A percentile compares a stretch with the other conserved stretches of the same genome.
Conservation (phyloP, 2,888 invertebrate genomes). For the Rhabditophanes sp. region DNA sequence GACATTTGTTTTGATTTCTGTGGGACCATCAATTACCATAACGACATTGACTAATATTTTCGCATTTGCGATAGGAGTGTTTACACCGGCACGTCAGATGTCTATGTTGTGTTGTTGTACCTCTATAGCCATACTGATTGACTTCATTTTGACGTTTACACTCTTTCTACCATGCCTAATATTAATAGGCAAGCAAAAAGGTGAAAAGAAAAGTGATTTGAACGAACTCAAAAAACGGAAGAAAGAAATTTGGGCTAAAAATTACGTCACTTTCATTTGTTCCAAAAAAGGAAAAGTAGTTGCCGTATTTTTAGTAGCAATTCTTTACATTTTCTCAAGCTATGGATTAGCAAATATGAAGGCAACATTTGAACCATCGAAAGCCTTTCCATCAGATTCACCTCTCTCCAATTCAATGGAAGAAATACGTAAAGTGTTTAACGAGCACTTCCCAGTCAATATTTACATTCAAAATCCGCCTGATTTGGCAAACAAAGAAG, state of each 20-base stretch:
- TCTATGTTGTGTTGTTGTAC: slow-evolving; percentile 38
- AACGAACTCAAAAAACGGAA: no score
- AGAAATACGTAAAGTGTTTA: slow-evolving; percentile 25
- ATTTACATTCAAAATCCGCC: slow-evolving; percentile 36
- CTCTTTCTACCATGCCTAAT: slow-evolving; percentile 17
- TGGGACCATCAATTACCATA: slow-evolving; percentile 41
- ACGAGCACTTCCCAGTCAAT: slow-evolving; percentile 35
- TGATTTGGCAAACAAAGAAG: slow-evolving; percentile 17
- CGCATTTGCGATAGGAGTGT: slow-evolving; percentile 38
- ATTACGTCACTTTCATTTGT: slow-evolving; percentile 14
- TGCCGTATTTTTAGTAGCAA: slow-evolving; percentile 7
- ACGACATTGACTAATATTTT: slow-evolving; percentile 41
- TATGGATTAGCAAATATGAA: slow-evolving; percentile 15
- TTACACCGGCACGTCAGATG: slow-evolving; percentile 41
- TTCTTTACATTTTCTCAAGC: slow-evolving; percentile 14
- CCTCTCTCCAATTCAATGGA: slow-evolving; percentile 28
- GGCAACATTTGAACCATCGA: slow-evolving; percentile 33
- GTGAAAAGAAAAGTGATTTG: no score
- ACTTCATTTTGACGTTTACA: slow-evolving; percentile 40
- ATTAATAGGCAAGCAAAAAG: neutral
- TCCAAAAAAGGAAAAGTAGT: slow-evolving; percentile 12
- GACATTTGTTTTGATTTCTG: slow-evolving; percentile 24
- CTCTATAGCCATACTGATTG: slow-evolving; percentile 35
- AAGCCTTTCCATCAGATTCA: slow-evolving; percentile 38
- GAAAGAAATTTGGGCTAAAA: no score